Base-by-base conservation (phyloP, 2,888 invertebrate species). In the Cephus nigrinus region DNA sequence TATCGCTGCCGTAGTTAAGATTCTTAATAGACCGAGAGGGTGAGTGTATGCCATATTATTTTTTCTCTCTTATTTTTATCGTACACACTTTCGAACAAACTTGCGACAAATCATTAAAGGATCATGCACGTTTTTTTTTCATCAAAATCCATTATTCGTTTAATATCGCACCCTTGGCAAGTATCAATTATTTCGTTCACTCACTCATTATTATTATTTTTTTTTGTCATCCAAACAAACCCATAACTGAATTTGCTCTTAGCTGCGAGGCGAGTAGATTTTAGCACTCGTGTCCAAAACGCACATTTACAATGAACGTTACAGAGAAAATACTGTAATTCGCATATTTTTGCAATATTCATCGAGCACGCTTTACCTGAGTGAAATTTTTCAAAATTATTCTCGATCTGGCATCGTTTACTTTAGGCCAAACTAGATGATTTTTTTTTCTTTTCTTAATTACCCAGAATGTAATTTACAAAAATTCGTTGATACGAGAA, bases 211-310 rank as follows among this genome's bases (percentile, higher is more conserved):
- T 33, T 69, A 15, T 34, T 68, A 23, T 12, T 35, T 3, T 33
- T n/a, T 55, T 12, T 55, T 68, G 23, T 30, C 68, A 40, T 23
- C 5, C 40, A 40, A 40, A 40, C 15, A 15, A 23, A 30, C 75
- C 23, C 31, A 68, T 69, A 23, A 23, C 34, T 55, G 78, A 78
- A 74, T 72, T 68, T 79, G 74, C 74, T 79, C 79, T 34, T 33
- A 74, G 33, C 15, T 68, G 68, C 78, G 79, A 79, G 74, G 75
- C 55, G 55, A 23, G 55, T 55, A 55, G 55, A 9, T 55, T 23
- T 55, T 23, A 55, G 9, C 23, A 55, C 55, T 55, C 55, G 55
- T 55, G 15, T 55, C 23, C 9, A 23, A 9, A 55, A 55, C 55
- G 55, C 23, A 55, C 55, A 23, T 55, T 23, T 9, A 23, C 55